Evolutionary conservation across 2,797 vertebrate species (phyloP).

Genomic region (Ambastaia sidthimunki): DNA sequence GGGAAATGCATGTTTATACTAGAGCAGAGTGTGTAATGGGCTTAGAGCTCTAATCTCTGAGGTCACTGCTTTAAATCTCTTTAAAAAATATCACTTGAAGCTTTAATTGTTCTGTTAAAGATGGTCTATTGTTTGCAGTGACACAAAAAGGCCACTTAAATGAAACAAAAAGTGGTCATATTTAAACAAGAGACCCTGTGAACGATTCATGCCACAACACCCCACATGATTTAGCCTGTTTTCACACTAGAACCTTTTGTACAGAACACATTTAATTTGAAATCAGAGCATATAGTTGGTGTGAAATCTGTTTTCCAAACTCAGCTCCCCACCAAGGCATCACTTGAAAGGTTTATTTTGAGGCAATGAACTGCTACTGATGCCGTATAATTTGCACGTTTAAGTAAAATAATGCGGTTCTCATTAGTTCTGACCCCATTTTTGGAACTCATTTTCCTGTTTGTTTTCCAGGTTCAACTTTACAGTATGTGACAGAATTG

Average conservation of each 20-base stretch:
- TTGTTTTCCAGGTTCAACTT: neutral
- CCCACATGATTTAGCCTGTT: too few relatives aligned
- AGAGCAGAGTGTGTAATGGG: neutral
- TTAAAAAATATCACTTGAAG: neutral
- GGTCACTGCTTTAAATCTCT: neutral
- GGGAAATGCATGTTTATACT: constrained; percentile 12
- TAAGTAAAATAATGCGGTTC: constrained; percentile 2
- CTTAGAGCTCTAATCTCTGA: constrained; percentile 23
- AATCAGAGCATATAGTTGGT: too few relatives aligned
- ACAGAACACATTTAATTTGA: too few relatives aligned
- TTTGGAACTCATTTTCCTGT: too few relatives aligned
- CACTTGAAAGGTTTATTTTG: neutral
- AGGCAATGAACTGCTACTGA: constrained; percentile 4
- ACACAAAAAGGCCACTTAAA: neutral
- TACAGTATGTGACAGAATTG: neutral
- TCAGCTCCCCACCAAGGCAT: too few relatives aligned
- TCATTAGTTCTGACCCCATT: constrained; percentile 4
- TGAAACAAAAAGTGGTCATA: constrained; percentile 7
- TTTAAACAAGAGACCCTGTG: neutral
- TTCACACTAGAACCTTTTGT: too few relatives aligned
- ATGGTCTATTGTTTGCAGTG: neutral
- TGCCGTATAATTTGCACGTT: constrained; percentile 17
- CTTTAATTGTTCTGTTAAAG: constrained; percentile 11
- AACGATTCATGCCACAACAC: neutral
- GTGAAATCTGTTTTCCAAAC: too few relatives aligned